Evolutionary conservation across 2,113 vertebrate genomes (phyloP), one percentile per base, ranked within the genome.

Genomic region (Datnioides undecimradiatus): DNA sequence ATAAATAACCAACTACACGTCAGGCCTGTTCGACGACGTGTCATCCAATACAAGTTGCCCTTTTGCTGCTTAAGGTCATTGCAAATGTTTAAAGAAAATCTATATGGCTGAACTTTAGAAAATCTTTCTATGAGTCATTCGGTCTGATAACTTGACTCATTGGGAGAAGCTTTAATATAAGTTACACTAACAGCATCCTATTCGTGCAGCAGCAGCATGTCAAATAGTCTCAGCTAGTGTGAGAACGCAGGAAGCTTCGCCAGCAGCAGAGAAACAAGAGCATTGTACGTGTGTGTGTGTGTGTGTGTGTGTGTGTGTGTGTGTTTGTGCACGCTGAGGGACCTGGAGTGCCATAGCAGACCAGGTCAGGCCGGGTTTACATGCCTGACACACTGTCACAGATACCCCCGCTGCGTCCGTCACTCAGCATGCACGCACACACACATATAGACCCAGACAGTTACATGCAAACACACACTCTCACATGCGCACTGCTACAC

Each of bases 391-490:
- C 83, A 90, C 87, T 91, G 94, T 95, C 94, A 96, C 87, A 80
- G 95, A 97, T 96, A 96, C 73, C 91, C 95, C 95, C 95, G 69
- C 79, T 93, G 95, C 90, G 93, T 91, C 93, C 67, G 51, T 90
- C 90, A 91, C 91, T 90, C 84, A 94, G 76, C 76, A 89, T 88
- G 82, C 17, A 72, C 82, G 76, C 76, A 89, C 88, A 83, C 17
- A 72, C 82, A 87, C 77, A 75, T 71, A 85, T 33, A 79, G 51
- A 65, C 79, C 23, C 64, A 27, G 79, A 87, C 0, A 38, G 73
- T 82, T 74, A 85, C 87, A 94, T 87, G 91, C 88, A 89, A 91
- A 89, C 74, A 67, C 69, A 17, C 48, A 16, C 40, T 8, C 57
- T 23, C 41, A 72, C 7, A 80, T 41, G 58, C 36, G 63, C 33